Evolutionary conservation across 2,113 vertebrate genomes (phyloP).

Genomic region (Pygoscelis antarcticus): DNA sequence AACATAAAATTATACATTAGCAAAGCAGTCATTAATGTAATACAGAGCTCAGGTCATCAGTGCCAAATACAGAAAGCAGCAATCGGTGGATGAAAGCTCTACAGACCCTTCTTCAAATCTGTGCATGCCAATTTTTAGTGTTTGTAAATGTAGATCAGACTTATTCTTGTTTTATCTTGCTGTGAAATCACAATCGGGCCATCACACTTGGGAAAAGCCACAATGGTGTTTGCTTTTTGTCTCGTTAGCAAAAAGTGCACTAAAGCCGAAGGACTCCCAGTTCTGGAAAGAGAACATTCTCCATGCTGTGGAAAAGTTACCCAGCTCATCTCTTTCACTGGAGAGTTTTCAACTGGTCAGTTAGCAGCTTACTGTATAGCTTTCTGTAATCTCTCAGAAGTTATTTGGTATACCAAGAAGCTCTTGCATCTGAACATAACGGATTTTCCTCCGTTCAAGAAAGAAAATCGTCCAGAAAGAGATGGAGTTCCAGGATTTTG

Average conservation of each 20-base stretch:
- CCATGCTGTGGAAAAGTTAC: not conserved
- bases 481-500: not conserved
- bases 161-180: not conserved
- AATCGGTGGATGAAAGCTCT: not conserved
- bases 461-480: not conserved
- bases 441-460: not conserved
- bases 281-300: not conserved
- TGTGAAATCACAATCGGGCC: not conserved
- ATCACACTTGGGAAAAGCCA: not conserved
- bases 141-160: not conserved
- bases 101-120: not conserved
- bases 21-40: not conserved
- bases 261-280: not conserved
- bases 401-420: not conserved
- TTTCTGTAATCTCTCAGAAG: rapidly evolving
- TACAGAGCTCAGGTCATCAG: not conserved
- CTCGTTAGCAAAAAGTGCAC: rapidly evolving
- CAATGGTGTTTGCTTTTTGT: not conserved
- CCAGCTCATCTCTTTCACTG: not conserved
- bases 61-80: not conserved
- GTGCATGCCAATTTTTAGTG: not conserved
- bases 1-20: not conserved
- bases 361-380: not conserved
- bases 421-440: not conserved
- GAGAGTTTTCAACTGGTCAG: not conserved